Evolutionary conservation across 1,140 invertebrate genomes (phyloP).

Genomic region (Gonatopus flavifemur): DNA sequence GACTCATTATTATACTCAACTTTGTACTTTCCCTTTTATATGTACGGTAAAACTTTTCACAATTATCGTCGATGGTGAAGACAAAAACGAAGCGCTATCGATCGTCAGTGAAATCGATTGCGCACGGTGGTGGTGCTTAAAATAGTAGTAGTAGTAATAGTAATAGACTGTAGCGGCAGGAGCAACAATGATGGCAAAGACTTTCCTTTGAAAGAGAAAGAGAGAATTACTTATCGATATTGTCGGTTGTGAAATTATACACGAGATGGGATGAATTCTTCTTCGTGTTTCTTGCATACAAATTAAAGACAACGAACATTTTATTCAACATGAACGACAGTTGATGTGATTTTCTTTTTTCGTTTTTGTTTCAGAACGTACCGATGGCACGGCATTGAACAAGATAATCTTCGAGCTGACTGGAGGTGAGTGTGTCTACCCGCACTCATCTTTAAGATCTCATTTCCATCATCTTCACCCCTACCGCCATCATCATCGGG

Average conservation of each 20-base stretch:
- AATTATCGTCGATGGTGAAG: too few relatives aligned
- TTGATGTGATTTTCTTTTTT: slow-evolving; percentile 14
- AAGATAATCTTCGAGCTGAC: slow-evolving; percentile 32
- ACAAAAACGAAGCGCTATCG: too few relatives aligned
- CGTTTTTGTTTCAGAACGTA: slow-evolving; percentile 43
- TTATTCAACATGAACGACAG: neutral
- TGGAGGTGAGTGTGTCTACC: slow-evolving; percentile 42
- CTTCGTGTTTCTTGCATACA: slow-evolving; percentile 1
- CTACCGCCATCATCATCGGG: slow-evolving; percentile 38
- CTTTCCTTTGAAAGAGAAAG: slow-evolving; percentile 7
- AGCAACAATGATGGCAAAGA: neutral
- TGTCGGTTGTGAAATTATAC: neutral
- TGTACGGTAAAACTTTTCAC: too few relatives aligned
- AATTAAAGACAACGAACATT: neutral
- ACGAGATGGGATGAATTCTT: neutral
- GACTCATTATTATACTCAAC: too few relatives aligned
- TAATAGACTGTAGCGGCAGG: neutral
- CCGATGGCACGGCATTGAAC: slow-evolving; percentile 41
- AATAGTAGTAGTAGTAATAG: too few relatives aligned
- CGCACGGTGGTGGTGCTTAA: too few relatives aligned
- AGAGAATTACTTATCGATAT: slow-evolving; percentile 6
- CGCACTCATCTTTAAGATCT: slow-evolving; percentile 32
- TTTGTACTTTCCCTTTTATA: too few relatives aligned
- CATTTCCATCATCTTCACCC: slow-evolving; percentile 24
- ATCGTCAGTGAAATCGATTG: too few relatives aligned